These are phyloP conservation scores for Akabosia matsudoensis DNA, from an alignment of 1,140 invertebrate genomes.

Conservation along the genomic window DNA sequence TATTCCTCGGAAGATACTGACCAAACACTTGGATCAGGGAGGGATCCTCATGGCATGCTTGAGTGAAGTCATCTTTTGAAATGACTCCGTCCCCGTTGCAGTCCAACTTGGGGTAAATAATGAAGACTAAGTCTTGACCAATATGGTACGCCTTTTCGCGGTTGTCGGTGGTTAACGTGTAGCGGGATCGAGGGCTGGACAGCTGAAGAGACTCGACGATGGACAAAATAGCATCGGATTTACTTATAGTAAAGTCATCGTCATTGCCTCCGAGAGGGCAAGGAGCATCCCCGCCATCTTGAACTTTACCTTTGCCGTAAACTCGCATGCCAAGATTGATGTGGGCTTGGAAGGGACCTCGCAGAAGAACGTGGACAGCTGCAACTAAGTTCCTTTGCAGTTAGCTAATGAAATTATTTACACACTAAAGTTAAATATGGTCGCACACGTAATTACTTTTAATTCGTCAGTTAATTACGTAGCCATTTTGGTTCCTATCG, in stretches of 20 bases:
- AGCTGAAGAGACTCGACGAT: constrained; percentile 8
- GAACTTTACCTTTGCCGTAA: too few species aligned
- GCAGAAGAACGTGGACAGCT: neutral
- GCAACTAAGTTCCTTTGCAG: neutral
- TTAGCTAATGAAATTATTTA: neutral
- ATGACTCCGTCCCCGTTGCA: neutral
- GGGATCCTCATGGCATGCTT: neutral
- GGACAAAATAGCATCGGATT: neutral
- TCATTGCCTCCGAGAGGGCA: too few species aligned
- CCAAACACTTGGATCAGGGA: neutral
- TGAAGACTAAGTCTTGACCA: neutral
- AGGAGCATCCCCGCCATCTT: too few species aligned
- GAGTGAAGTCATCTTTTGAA: neutral
- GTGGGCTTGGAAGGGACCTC: neutral
- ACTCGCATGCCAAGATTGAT: neutral
- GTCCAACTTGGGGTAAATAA: constrained; percentile 8
- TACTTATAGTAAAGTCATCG: neutral
- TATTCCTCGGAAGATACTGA: neutral
- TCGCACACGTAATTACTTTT: too few species aligned
- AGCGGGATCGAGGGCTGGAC: neutral
- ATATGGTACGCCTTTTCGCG: neutral
- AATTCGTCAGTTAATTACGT: neutral
- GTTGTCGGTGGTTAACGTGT: neutral
- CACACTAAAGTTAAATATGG: neutral
- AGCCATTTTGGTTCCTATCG: neutral